A percentile compares a stretch with the other conserved stretches of the same genome.
These are phyloP conservation scores for Cecidostiba fungosa DNA, from an alignment of 2,888 invertebrate species.

Conservation along the genomic window DNA sequence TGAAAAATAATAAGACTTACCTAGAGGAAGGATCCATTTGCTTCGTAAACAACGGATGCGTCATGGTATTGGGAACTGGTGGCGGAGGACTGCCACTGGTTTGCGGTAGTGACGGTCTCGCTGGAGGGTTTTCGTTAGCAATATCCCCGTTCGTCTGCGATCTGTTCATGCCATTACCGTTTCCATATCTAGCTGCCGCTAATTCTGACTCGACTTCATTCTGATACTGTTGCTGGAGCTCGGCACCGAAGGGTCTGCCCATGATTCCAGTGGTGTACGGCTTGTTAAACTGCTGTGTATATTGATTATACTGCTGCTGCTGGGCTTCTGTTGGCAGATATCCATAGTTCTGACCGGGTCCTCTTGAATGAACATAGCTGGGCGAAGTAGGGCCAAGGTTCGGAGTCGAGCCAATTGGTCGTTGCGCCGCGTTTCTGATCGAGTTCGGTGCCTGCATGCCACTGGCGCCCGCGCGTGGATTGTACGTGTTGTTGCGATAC, in stretches of 20 bases:
- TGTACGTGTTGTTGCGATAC: conserved; percentile 73
- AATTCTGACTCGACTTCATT: conserved; percentile 63
- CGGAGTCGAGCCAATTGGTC: conserved; percentile 68
- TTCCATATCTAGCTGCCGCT: conserved; percentile 19
- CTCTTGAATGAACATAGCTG: conserved; percentile 67
- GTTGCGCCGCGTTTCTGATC: conserved; percentile 47
- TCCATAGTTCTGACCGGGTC: conserved; percentile 52
- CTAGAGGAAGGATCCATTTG: conserved; percentile 73
- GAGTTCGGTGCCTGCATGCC: conserved; percentile 67
- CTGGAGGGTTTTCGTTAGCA: conserved; percentile 71
- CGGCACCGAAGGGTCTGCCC: conserved; percentile 66
- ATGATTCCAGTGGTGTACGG: conserved; percentile 66
- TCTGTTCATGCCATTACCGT: conserved; percentile 62
- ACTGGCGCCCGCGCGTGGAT: conserved; percentile 69
- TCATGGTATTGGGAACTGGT: conserved; percentile 86
- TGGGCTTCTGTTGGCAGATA: conserved; percentile 70
- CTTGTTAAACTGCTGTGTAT: conserved; percentile 74
- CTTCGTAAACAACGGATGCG: conserved; percentile 85
- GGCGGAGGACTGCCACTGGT: conserved; percentile 82
- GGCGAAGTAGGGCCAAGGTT: conserved; percentile 76
- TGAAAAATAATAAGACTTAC: conserved; percentile 62
- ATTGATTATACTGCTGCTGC: conserved; percentile 74
- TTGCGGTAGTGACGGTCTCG: conserved; percentile 79
- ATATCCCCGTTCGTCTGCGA: conserved; percentile 65
- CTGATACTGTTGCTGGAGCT: conserved; percentile 64